Base-by-base conservation (phyloP, 2,113 vertebrate genomes). In the Micronycteris hirsuta region DNA sequence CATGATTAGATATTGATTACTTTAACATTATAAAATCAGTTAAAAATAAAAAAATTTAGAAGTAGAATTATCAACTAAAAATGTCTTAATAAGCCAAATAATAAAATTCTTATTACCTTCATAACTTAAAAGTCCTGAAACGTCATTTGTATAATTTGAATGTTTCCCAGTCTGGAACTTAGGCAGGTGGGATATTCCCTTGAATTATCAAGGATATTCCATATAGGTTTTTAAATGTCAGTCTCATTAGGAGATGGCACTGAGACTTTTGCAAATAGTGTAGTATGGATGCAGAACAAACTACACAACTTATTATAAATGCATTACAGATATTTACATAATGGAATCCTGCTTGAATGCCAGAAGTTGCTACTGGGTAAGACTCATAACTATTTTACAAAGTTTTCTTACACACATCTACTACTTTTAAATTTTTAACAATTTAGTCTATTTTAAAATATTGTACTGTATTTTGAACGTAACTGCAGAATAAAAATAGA, bases 391-490 rank as follows among this genome's bases (percentile, higher is more conserved):
- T 98, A 98, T 98, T 98, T 98, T 98, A 98, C 98, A 98, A 98
- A 98, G 97, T 98, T 98, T 98, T 98, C 98, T 61, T 97, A 98
- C 98, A 98, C 98, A 98, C 98, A 98, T 97, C 97, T 98, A 98
- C 98, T 97, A 97, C 95, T 81, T 97, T 91, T 86, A 93, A 67
- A 95, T 98, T 98, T 98, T 98, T 98, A 98, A 98, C 98, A 98
- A 98, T 98, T 98, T 98, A 98, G 96, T 98, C 98, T 98, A 98
- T 98, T 98, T 98, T 99, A 98, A 99, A 99, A 99, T 98, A 98
- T 98, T 98, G 98, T 98, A 98, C 98, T 98, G 98, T 98, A 98
- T 98, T 98, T 98, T 98, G 98, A 99, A 98, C 98, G 95, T 98
- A 98, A 98, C 83, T 98, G 98, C 98, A 98, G 98, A 98, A 98